These are phyloP conservation scores for Pseudopodoces humilis DNA, from an alignment of 2,113 vertebrate species.

Conservation along the genomic window DNA sequence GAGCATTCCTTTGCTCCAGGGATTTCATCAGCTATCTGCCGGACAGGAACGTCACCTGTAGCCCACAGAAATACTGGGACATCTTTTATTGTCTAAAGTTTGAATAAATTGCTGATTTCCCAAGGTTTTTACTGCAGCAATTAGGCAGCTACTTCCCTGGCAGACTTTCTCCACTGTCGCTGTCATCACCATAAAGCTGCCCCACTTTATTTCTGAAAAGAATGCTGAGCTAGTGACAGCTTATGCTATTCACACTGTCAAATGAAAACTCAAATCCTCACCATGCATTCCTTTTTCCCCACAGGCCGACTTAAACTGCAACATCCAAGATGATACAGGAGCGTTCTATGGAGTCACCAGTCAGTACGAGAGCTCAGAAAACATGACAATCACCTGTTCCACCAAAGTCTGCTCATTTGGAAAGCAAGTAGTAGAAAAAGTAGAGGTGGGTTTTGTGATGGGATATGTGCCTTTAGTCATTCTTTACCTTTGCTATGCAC, in stretches of 20 bases:
- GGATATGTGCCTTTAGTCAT: neutral
- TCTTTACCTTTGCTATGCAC: neutral
- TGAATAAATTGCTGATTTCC: neutral
- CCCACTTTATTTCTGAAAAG: neutral
- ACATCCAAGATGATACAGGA: conserved; percentile 93
- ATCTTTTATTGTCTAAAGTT: neutral
- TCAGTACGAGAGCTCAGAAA: conserved; percentile 98
- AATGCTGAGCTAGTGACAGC: neutral
- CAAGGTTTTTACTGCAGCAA: neutral
- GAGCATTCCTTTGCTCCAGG: neutral
- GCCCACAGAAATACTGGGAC: neutral
- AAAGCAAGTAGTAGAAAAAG: conserved; percentile 99
- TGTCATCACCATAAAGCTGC: neutral
- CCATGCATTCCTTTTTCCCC: neutral
- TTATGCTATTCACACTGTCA: neutral
- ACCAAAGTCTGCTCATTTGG: conserved; percentile 99
- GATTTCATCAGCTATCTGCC: neutral
- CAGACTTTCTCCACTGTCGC: neutral
- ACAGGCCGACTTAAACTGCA: conserved; percentile 98
- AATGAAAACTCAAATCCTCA: neutral
- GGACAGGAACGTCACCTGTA: neutral
- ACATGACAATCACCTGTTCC: conserved; percentile 99
- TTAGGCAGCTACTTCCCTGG: neutral
- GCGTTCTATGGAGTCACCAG: conserved; percentile 97
- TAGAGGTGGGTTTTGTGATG: conserved; percentile 83